A percentile compares a stretch with the other conserved stretches of the same genome.
Evolutionary conservation across 2,888 invertebrate genomes (phyloP).

Genomic region (Pachycephus smyrnensis): DNA sequence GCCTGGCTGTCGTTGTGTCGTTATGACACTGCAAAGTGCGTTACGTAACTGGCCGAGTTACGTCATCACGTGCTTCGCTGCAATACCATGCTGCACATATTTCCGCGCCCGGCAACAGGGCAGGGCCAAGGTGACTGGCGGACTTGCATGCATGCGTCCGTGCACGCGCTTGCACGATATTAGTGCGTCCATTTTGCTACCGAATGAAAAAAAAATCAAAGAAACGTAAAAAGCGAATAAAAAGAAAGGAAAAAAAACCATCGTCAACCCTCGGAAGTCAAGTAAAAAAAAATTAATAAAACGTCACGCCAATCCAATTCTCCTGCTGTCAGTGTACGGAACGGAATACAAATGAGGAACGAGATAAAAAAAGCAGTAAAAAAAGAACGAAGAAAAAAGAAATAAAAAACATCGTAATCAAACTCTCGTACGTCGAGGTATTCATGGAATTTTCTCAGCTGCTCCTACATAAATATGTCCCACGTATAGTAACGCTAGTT

Average conservation of each 20-base stretch:
- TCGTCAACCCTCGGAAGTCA: not conserved
- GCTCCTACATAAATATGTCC: no score
- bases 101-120: constrained; percentile 50
- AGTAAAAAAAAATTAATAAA: not conserved
- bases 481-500: not conserved
- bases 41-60: constrained; percentile 63
- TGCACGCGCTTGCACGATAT: not conserved
- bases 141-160: not conserved
- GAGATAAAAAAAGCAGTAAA: not conserved
- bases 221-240: not conserved
- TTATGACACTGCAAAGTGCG: constrained; percentile 44
- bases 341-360: not conserved
- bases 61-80: constrained; percentile 52
- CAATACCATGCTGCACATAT: constrained; percentile 38
- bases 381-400: not conserved
- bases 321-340: not conserved
- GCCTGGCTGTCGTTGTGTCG: constrained; percentile 28
- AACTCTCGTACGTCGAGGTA: no score
- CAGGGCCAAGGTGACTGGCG: constrained; percentile 11
- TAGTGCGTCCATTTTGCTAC: not conserved
- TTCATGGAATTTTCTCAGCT: no score
- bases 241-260: not conserved
- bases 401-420: no score
- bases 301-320: not conserved
- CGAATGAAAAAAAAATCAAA: not conserved